Percentiles rank a stretch among this genome's conserved stretches.
These are phyloP conservation scores for Diadromus collaris DNA, from an alignment of 2,888 invertebrate genomes.

Conservation along the genomic window DNA sequence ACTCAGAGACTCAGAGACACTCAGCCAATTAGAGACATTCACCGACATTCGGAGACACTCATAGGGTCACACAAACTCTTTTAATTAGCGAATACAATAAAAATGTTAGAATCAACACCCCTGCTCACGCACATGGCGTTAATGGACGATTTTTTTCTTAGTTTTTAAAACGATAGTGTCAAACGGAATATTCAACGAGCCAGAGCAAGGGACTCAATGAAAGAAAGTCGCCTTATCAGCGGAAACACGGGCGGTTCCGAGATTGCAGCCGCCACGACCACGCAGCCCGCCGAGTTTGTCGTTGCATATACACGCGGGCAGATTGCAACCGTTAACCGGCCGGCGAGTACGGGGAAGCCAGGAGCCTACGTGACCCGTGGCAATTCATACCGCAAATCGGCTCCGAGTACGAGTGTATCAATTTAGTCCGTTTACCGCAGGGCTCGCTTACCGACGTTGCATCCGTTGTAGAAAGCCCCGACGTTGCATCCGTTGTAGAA, in stretches of 20 bases:
- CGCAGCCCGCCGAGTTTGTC: slow-evolving; percentile 16
- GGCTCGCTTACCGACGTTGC: slow-evolving; percentile 52
- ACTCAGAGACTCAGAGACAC: no score
- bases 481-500: slow-evolving; percentile 22
- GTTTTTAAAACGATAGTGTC: slow-evolving; percentile 7
- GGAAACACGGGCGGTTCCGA: slow-evolving; percentile 45
- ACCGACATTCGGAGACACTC: neutral
- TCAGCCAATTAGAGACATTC: neutral
- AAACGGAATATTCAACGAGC: slow-evolving; percentile 19
- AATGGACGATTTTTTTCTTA: slow-evolving; percentile 16
- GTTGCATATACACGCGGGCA: slow-evolving; percentile 18
- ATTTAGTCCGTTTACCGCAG: slow-evolving; percentile 59
- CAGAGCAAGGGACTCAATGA: slow-evolving; percentile 11
- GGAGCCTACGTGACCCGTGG: slow-evolving; percentile 58
- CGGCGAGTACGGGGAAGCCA: slow-evolving; percentile 1
- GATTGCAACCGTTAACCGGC: slow-evolving; percentile 40
- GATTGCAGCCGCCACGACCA: slow-evolving; percentile 4
- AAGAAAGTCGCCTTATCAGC: slow-evolving; percentile 33
- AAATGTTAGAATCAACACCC: neutral
- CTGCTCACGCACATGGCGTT: neutral
- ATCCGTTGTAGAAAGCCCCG: slow-evolving; percentile 18
- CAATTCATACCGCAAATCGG: slow-evolving; percentile 59
- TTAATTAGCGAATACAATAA: neutral
- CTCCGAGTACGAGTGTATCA: slow-evolving; percentile 60
- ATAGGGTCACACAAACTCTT: neutral